Conservation (phyloP, 2,888 invertebrate genomes). For the Nebria brevicollis region DNA sequence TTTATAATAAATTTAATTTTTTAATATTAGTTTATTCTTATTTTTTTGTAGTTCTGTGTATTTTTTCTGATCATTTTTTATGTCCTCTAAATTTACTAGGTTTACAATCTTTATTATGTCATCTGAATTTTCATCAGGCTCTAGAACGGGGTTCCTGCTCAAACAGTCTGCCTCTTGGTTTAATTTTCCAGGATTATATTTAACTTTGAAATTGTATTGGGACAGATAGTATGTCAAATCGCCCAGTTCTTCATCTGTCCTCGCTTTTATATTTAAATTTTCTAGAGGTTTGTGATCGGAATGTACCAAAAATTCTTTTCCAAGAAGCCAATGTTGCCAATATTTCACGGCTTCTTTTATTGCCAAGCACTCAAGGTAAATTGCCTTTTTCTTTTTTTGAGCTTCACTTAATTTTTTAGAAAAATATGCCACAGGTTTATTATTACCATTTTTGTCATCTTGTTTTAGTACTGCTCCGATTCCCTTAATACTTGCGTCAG, state of each 20-base stretch:
- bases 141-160: too few species aligned
- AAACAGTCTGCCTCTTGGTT: too few species aligned
- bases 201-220: too few species aligned
- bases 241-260: constrained; percentile 46
- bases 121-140: too few species aligned
- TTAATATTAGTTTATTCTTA: too few species aligned
- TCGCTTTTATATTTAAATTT: constrained; percentile 46
- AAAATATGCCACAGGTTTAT: constrained; percentile 46
- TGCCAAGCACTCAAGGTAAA: constrained; percentile 48
- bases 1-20: too few species aligned
- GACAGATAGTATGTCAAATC: constrained; percentile 2
- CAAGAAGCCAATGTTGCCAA: constrained; percentile 48
- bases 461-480: constrained; percentile 52
- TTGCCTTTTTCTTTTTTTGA: constrained; percentile 47
- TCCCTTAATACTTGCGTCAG: constrained; percentile 51
- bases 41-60: too few species aligned
- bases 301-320: constrained; percentile 48
- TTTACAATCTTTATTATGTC: too few species aligned
- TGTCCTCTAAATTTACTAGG: too few species aligned
- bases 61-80: too few species aligned
- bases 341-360: constrained; percentile 48
- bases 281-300: constrained; percentile 49
- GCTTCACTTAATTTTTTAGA: constrained; percentile 47
- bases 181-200: too few species aligned
- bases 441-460: constrained; percentile 26